Conservation (phyloP, 2,888 invertebrate genomes). For the Drosophila kambysellisi region DNA sequence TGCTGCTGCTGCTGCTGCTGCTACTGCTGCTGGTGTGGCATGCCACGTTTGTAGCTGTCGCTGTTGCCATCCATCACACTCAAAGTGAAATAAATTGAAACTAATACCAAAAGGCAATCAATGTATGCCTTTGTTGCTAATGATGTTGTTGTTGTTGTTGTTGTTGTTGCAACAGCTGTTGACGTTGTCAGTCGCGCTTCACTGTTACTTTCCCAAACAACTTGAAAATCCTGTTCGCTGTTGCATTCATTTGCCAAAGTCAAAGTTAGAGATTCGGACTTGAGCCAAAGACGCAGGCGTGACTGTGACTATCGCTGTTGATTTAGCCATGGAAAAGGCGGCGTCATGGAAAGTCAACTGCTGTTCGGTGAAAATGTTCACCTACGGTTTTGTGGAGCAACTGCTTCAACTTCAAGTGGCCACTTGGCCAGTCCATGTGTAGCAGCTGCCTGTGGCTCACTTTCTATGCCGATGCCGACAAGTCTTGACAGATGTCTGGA, state of each 20-base stretch:
- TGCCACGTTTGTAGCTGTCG: slow-evolving; percentile 63
- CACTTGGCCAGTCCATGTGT: slow-evolving; percentile 25
- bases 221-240: slow-evolving; percentile 68
- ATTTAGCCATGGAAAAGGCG: slow-evolving; percentile 14
- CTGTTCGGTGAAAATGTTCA: slow-evolving; percentile 44
- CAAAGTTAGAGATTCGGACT: slow-evolving; percentile 33
- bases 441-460: slow-evolving; percentile 34
- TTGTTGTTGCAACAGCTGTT: slow-evolving; percentile 50
- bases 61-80: slow-evolving; percentile 78
- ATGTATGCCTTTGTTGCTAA: slow-evolving; percentile 55
- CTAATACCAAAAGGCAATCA: slow-evolving; percentile 79
- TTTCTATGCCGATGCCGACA: slow-evolving; percentile 36
- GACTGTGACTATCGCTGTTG: slow-evolving; percentile 1
- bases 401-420: slow-evolving; percentile 19
- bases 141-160: slow-evolving; percentile 13
- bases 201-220: slow-evolving; percentile 67
- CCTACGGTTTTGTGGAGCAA: slow-evolving; percentile 40
- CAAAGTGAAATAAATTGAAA: slow-evolving; percentile 80
- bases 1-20: slow-evolving; percentile 12
- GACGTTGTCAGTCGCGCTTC: slow-evolving; percentile 36
- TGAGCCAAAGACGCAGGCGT: slow-evolving; percentile 4
- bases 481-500: slow-evolving; percentile 20
- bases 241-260: slow-evolving; percentile 63
- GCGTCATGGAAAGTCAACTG: slow-evolving; percentile 57
- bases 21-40: slow-evolving; percentile 28